Base-by-base conservation (phyloP, 37 sponge, comb jelly and placozoan species). In the Agelas oroides region DNA sequence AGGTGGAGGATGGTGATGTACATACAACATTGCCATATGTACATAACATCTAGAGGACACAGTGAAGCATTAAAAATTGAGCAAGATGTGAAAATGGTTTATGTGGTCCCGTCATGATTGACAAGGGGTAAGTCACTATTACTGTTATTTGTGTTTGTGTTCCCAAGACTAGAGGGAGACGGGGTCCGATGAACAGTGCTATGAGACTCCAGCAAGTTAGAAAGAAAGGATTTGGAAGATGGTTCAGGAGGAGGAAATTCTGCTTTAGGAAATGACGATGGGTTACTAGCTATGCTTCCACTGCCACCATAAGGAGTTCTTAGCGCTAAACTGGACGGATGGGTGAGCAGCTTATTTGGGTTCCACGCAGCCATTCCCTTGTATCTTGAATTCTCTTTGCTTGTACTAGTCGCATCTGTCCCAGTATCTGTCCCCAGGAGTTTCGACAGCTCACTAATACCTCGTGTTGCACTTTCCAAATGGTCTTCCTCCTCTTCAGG, bases 401-500 rank as follows among this genome's bases (percentile, higher is more conserved):
- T 33, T 34, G 30, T 46, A 46, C 46, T 46, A 46, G 6, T 46
- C 8, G 8, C 24, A 2, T 78, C 79, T 35, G 53, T 19, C 21
- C 66, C 72, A 65, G 15, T 64, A 24, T 78, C 85, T 25, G 78
- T 89, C 19, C 90, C 87, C 25, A 91, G 65, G 18, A 91, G 83
- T 70, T 86, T 91, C 0, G 91, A 91, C 15, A 91, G 76, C 64
- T 91, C 91, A 18, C 87, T 91, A 59, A 91, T 91, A 38, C 87
- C 87, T 38, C 87, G 30, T n/a, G 91, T 82, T 3, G 91, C 91
- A 27, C 76, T 84, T 36, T 81, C 91, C 27, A 91, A 40, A 58
- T 81, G 82, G 54, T 91, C 91, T 59, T 86, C 91, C 56, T 86
- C 87, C 28, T 76, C 83, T 34, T 70, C 75, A 18, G 63, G 20